phyloP scores from a whole-genome alignment of 2,888 invertebrate genomes.

The Cosmopolites sordidus region DNA sequence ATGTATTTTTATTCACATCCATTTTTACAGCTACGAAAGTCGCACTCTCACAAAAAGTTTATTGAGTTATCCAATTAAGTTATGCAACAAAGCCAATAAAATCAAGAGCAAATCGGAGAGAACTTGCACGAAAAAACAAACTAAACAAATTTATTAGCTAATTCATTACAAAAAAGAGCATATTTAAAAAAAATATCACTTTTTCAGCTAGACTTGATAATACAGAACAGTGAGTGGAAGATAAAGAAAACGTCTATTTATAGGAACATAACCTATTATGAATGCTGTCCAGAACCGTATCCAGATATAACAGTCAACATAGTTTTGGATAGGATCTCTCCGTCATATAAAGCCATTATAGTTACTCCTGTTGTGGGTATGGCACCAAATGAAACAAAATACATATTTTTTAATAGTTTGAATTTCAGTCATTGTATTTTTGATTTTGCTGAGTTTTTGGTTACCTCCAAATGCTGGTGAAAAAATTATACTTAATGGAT shows the following conservation, averaged over 20 bases:
- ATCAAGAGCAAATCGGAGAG: too few species aligned
- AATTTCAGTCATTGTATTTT: constrained; percentile 54
- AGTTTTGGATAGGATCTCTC: constrained; percentile 53
- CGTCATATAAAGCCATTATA: constrained; percentile 58
- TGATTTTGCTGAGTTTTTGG: constrained; percentile 61
- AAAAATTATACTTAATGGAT: constrained; percentile 59
- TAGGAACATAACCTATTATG: constrained; percentile 48
- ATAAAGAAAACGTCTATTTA: constrained; percentile 46
- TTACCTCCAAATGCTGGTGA: constrained; percentile 63
- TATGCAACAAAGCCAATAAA: too few species aligned
- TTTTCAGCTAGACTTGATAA: constrained; percentile 38
- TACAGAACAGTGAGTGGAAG: constrained; percentile 51
- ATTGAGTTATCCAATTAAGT: too few species aligned
- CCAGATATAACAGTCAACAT: constrained; percentile 52
- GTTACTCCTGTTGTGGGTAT: constrained; percentile 59
- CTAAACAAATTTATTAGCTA: too few species aligned
- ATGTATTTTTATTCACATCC: too few species aligned
- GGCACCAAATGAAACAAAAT: constrained; percentile 7
- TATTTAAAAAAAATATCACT: too few species aligned
- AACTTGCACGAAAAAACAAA: too few species aligned
- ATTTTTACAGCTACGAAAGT: too few species aligned
- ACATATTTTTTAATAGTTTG: too few species aligned
- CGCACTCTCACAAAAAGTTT: too few species aligned
- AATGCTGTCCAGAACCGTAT: constrained; percentile 57
- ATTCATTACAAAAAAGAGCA: too few species aligned